phyloP scores from a whole-genome alignment of 2,113 vertebrate species.

The Anhinga anhinga region DNA sequence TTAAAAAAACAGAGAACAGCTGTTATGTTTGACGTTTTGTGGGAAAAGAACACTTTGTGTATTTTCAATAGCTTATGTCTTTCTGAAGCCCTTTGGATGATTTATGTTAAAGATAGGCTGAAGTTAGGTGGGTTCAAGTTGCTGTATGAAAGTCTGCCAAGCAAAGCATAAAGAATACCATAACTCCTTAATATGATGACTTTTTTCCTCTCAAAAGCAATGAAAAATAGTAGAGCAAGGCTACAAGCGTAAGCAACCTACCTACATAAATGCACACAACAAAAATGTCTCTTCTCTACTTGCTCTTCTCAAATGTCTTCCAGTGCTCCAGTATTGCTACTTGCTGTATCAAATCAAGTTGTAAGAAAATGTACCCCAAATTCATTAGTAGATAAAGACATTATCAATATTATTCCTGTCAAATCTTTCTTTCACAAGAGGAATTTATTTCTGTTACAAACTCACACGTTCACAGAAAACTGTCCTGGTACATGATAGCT shows the following conservation, averaged over 20 bases:
- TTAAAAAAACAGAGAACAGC: not conserved
- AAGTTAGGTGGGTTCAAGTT: slow-evolving; percentile 49
- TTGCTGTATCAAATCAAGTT: not conserved
- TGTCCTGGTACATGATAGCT: not conserved
- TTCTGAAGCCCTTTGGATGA: slow-evolving; percentile 28
- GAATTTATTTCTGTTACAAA: not conserved
- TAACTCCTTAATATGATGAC: not conserved
- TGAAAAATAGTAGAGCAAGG: not conserved
- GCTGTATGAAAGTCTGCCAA: slow-evolving; percentile 51
- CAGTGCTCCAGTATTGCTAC: not conserved
- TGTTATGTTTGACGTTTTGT: slow-evolving; percentile 13
- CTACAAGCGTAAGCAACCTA: not conserved
- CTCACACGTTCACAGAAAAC: accelerated
- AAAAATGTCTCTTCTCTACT: not conserved
- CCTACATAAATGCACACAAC: not conserved
- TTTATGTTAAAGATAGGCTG: slow-evolving; percentile 54
- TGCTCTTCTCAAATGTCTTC: not conserved
- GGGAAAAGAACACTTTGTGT: slow-evolving; percentile 5
- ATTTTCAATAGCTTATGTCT: slow-evolving; percentile 26
- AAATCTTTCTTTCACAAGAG: not conserved
- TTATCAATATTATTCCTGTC: not conserved
- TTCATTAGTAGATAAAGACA: not conserved
- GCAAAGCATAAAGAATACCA: slow-evolving; percentile 51
- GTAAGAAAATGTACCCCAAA: not conserved
- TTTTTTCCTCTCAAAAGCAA: not conserved